Evolutionary conservation across 1,140 invertebrate species (phyloP).

Genomic region (Halictus rubicundus): DNA sequence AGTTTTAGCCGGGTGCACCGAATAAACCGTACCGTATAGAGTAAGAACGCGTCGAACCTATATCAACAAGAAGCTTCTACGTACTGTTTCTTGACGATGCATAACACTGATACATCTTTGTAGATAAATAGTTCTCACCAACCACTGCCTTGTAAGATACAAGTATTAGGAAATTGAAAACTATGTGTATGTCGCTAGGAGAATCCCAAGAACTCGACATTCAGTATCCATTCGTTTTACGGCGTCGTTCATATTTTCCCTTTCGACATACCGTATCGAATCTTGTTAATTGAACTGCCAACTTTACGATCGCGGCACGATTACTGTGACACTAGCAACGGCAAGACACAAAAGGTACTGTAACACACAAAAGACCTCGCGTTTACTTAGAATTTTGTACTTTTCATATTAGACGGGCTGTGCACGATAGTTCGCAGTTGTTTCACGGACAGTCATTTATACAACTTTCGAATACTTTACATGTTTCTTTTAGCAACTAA

Average conservation of each 20-base stretch:
- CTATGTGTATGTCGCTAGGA: conserved; percentile 26
- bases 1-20: background rate
- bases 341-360: too few relatives aligned
- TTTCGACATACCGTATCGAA: background rate
- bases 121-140: conserved; percentile 33
- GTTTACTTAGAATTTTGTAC: background rate
- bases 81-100: background rate
- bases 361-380: background rate
- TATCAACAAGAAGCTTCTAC: background rate
- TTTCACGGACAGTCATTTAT: background rate
- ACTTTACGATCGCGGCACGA: background rate
- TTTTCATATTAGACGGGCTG: background rate
- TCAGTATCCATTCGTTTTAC: conserved; percentile 1
- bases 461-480: background rate
- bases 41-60: background rate
- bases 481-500: background rate
- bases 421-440: background rate
- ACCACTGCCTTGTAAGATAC: conserved; percentile 56
- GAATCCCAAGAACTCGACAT: conserved; percentile 48
- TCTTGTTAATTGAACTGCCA: background rate
- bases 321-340: background rate
- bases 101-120: background rate
- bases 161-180: conserved; percentile 27
- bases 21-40: background rate
- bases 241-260: background rate